phyloP scores from a whole-genome alignment of 2,888 invertebrate species.

The Sphaerolaimus hirsutus region DNA sequence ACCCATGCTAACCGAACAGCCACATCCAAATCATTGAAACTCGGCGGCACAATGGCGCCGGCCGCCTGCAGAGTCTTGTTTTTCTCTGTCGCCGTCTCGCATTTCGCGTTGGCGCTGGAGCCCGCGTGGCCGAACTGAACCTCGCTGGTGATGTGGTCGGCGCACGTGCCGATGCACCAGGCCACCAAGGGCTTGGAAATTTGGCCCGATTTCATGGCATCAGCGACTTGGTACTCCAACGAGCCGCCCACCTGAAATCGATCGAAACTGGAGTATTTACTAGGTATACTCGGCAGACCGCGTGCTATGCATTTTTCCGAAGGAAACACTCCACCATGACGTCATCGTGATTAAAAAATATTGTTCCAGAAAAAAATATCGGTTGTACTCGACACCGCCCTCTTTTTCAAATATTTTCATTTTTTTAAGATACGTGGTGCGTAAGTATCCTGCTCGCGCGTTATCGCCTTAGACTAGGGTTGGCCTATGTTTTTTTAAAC shows the following conservation, averaged over 20 bases:
- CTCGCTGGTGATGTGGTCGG: conserved; percentile 24
- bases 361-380: no score
- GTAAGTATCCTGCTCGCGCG: no score
- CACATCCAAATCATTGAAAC: conserved; percentile 71
- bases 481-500: no score
- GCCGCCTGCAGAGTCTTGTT: conserved; percentile 54
- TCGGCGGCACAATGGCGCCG: conserved; percentile 69
- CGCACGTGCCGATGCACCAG: conserved; percentile 82
- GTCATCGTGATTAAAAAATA: no score
- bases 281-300: no score
- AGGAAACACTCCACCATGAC: no score
- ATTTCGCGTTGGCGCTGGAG: conserved; percentile 73
- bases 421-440: no score
- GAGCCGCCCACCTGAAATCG: conserved; percentile 61
- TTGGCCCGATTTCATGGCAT: conserved; percentile 46
- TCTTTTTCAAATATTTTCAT: no score
- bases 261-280: neutral
- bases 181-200: conserved; percentile 83
- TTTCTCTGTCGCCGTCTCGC: conserved; percentile 77
- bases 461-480: no score
- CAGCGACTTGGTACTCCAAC: conserved; percentile 86
- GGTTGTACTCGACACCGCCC: no score
- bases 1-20: conserved; percentile 37
- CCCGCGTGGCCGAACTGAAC: conserved; percentile 99
- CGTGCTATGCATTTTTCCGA: no score